These are phyloP conservation scores for Subacronicta megacephala DNA, from an alignment of 2,888 invertebrate genomes.

Conservation along the genomic window DNA sequence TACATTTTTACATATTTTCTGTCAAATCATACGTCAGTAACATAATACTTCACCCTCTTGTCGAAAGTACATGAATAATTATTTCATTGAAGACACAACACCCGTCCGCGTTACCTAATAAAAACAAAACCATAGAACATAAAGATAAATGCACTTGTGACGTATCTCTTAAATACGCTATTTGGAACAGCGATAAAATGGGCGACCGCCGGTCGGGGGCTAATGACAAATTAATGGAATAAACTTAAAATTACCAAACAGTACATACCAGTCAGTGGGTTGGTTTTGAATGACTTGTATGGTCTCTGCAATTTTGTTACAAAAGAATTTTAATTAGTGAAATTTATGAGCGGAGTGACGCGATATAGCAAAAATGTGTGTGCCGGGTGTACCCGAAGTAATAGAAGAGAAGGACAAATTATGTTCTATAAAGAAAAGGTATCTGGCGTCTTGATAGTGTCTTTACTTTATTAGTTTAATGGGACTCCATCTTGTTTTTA, in stretches of 20 bases:
- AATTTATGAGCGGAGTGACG: constrained; percentile 24
- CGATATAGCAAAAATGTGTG: constrained; percentile 70
- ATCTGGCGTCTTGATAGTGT: constrained; percentile 5
- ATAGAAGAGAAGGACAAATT: constrained; percentile 58
- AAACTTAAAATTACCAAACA: constrained; percentile 66
- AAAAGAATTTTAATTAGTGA: constrained; percentile 22
- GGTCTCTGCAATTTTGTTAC: constrained; percentile 24
- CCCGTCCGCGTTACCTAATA: constrained; percentile 21
- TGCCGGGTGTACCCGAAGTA: constrained; percentile 62
- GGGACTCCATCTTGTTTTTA: too few relatives aligned
- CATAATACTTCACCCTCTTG: too few relatives aligned
- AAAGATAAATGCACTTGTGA: constrained; percentile 71
- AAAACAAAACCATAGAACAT: constrained; percentile 44
- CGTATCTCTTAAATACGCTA: constrained; percentile 75
- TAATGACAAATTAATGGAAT: constrained; percentile 84
- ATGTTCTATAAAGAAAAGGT: constrained; percentile 74
- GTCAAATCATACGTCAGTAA: too few relatives aligned
- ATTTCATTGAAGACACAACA: not conserved
- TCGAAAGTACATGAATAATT: too few relatives aligned
- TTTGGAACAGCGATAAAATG: constrained; percentile 77
- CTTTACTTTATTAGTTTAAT: not conserved
- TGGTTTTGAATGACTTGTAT: constrained; percentile 62
- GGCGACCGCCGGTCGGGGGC: constrained; percentile 46
- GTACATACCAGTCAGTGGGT: constrained; percentile 62
- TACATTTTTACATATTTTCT: too few relatives aligned